phyloP scores from a whole-genome alignment of 2,113 vertebrate species.

The Neomonachus schauinslandi region DNA sequence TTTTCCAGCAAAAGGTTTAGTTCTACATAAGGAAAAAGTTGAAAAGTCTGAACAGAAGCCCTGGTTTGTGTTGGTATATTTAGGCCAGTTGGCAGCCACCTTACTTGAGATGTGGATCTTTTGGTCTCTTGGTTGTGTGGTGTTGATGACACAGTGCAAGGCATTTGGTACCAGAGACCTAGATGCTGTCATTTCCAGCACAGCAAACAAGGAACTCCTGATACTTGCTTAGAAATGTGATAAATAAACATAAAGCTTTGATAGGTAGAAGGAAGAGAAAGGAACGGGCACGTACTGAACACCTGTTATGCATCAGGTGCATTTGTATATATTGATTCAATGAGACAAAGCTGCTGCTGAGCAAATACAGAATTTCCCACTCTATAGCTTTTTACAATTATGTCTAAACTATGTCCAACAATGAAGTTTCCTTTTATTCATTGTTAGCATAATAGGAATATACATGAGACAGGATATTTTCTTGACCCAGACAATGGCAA shows the following conservation, averaged over 20 bases:
- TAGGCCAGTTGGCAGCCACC: neutral
- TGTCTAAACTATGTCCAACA: neutral
- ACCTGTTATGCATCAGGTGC: neutral
- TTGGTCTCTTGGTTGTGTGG: neutral
- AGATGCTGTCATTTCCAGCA: neutral
- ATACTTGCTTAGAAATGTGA: neutral
- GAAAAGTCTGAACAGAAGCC: neutral
- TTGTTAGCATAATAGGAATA: neutral
- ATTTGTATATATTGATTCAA: neutral
- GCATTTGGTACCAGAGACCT: neutral
- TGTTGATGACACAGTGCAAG: neutral
- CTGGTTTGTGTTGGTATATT: neutral
- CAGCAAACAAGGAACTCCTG: neutral
- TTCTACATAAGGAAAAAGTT: neutral
- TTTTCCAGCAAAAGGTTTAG: slow-evolving; percentile 14
- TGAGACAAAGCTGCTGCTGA: neutral
- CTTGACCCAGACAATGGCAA: neutral
- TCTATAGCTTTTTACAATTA: neutral
- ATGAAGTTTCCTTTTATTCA: neutral
- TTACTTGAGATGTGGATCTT: neutral
- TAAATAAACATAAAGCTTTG: neutral
- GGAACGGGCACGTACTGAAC: neutral
- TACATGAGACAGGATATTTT: neutral
- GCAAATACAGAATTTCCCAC: neutral
- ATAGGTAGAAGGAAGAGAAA: neutral